These are phyloP conservation scores for Coleophora flavipennella DNA, from an alignment of 2,888 invertebrate genomes.

Conservation along the genomic window DNA sequence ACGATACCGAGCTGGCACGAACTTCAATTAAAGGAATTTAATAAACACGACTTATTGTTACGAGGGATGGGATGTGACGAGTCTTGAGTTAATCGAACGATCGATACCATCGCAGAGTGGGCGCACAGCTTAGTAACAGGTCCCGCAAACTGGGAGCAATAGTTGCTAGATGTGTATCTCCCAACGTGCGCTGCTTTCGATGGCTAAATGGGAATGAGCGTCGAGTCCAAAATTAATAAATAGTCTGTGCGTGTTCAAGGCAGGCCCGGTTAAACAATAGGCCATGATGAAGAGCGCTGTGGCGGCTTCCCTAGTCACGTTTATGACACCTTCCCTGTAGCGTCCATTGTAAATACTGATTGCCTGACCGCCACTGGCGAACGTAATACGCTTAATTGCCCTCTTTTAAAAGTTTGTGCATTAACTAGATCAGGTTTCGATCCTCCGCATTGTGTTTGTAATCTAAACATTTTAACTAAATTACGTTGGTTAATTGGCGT, in stretches of 20 bases:
- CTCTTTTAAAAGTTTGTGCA: conserved; percentile 57
- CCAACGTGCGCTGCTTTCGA: conserved; percentile 30
- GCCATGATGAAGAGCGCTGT: conserved; percentile 51
- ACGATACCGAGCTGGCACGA: conserved; percentile 46
- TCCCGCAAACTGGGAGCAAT: too few relatives aligned
- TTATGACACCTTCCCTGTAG: conserved; percentile 47
- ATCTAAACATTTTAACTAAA: conserved; percentile 36
- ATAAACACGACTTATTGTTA: conserved; percentile 33
- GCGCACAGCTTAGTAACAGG: neutral
- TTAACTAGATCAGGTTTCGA: conserved; percentile 56
- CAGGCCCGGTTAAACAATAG: conserved; percentile 53
- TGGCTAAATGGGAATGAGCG: conserved; percentile 46
- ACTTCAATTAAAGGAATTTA: conserved; percentile 55
- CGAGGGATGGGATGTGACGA: conserved; percentile 20
- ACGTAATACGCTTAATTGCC: conserved; percentile 60
- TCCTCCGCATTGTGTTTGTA: conserved; percentile 39
- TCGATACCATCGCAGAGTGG: conserved; percentile 13
- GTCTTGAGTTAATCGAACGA: conserved; percentile 28
- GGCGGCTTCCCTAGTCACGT: conserved; percentile 48
- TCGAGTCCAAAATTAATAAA: conserved; percentile 44
- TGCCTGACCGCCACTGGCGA: conserved; percentile 44
- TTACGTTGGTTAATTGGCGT: conserved; percentile 17
- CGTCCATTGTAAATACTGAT: conserved; percentile 59
- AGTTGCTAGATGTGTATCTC: neutral
- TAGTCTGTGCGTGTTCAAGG: conserved; percentile 56